A percentile compares a stretch with the other conserved stretches of the same genome.
Conservation (phyloP, 1,140 invertebrate genomes). For the Euglossa dilemma region DNA sequence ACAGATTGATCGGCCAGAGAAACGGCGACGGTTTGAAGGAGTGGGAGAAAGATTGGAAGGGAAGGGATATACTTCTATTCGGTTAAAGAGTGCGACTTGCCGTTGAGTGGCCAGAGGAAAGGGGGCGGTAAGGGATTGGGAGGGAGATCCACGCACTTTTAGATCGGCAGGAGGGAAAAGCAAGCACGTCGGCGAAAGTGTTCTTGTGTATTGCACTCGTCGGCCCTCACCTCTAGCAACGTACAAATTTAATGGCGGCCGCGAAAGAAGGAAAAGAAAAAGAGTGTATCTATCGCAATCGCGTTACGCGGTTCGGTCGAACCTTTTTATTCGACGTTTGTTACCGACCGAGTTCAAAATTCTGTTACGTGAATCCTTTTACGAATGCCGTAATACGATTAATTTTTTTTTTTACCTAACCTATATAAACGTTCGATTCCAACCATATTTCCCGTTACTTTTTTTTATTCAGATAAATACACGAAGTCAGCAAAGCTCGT, state of each 20-base stretch:
- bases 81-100: constrained; percentile 50
- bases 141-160: constrained; percentile 63
- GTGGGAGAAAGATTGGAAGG: constrained; percentile 34
- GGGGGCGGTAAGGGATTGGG: constrained; percentile 16
- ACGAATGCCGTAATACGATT: neutral
- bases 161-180: constrained; percentile 72
- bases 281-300: constrained; percentile 12
- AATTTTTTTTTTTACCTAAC: neutral
- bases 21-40: constrained; percentile 39
- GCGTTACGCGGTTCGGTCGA: neutral
- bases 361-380: neutral
- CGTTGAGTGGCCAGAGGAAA: neutral
- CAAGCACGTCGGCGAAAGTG: constrained; percentile 78
- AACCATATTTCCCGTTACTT: no score
- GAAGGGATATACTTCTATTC: constrained; percentile 66
- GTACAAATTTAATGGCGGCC: constrained; percentile 69
- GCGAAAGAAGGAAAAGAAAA: constrained; percentile 17
- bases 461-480: no score
- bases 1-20: constrained; percentile 45
- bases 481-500: no score
- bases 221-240: constrained; percentile 66
- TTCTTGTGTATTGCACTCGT: constrained; percentile 70
- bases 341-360: neutral
- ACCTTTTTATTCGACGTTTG: neutral
- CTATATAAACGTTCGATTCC: no score